phyloP scores from a whole-genome alignment of 2,797 vertebrate species.

The Carcharodon carcharias region DNA sequence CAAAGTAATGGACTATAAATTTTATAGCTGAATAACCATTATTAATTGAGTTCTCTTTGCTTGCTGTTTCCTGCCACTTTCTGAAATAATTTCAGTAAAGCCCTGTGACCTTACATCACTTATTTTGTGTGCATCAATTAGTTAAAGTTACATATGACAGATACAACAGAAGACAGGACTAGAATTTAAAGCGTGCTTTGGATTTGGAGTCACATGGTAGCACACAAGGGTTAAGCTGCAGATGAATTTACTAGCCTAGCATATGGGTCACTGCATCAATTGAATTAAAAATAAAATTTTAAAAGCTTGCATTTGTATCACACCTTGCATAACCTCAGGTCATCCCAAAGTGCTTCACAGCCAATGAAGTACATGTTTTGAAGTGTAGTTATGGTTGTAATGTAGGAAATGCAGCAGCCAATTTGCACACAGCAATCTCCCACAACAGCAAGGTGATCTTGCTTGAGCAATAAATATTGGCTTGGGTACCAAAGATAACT shows the following conservation, averaged over 20 bases:
- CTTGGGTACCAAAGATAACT: neutral
- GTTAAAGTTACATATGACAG: constrained; percentile 33
- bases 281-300: neutral
- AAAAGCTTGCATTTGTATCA: neutral
- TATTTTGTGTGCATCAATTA: constrained; percentile 35
- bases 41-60: constrained; percentile 36
- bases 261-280: neutral
- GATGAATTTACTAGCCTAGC: neutral
- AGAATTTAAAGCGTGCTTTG: constrained; percentile 17
- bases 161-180: neutral
- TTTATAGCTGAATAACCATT: constrained; percentile 37
- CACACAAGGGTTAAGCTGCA: neutral
- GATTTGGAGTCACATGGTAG: neutral
- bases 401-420: neutral
- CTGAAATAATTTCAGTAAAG: constrained; percentile 15
- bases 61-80: constrained; percentile 36
- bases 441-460: neutral
- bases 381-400: neutral
- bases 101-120: constrained; percentile 33
- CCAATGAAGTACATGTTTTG: neutral
- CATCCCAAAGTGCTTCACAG: neutral
- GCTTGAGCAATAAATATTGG: neutral
- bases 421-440: neutral
- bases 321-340: neutral
- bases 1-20: constrained; percentile 38